Conservation (phyloP, 64 coral and sea anemone genomes). For the Hydrozoanthus tunicans region DNA sequence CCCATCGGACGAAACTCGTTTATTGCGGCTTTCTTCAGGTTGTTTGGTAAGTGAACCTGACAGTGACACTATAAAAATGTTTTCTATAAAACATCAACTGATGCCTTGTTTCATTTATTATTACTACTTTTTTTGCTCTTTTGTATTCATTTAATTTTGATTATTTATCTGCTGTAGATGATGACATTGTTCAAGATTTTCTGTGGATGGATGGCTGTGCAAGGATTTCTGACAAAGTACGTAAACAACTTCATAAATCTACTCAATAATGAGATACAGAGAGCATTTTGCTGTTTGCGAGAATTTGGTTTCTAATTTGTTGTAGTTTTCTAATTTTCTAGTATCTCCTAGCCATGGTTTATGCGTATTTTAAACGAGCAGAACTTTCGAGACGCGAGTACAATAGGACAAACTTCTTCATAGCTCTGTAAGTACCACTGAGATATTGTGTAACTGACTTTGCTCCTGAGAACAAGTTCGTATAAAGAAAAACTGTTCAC, state of each 20-base stretch:
- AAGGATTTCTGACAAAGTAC: conserved; percentile 97
- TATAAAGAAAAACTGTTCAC: no score
- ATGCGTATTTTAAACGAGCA: conserved; percentile 94
- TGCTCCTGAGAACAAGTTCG: no score
- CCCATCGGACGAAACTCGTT: conserved; percentile 81
- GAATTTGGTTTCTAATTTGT: neutral
- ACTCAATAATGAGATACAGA: neutral
- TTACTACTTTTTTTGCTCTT: neutral
- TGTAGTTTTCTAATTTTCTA: conserved; percentile 28
- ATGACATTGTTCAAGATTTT: conserved; percentile 98
- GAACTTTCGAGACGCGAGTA: conserved; percentile 89
- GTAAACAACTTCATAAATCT: neutral
- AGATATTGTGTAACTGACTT: neutral
- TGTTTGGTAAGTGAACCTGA: conserved; percentile 69
- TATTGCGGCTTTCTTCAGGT: conserved; percentile 94
- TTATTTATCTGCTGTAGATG: conserved; percentile 67
- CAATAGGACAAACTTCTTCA: conserved; percentile 94
- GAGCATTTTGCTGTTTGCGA: neutral
- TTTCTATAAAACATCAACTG: neutral
- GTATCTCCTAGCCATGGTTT: conserved; percentile 98
- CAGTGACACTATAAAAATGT: neutral
- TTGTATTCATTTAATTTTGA: neutral
- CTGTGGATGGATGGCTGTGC: conserved; percentile 99
- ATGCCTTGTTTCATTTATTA: neutral
- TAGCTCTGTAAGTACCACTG: conserved; percentile 91